These are phyloP conservation scores for Eupsittula cactorum DNA, from an alignment of 2,113 vertebrate genomes.

Conservation along the genomic window DNA sequence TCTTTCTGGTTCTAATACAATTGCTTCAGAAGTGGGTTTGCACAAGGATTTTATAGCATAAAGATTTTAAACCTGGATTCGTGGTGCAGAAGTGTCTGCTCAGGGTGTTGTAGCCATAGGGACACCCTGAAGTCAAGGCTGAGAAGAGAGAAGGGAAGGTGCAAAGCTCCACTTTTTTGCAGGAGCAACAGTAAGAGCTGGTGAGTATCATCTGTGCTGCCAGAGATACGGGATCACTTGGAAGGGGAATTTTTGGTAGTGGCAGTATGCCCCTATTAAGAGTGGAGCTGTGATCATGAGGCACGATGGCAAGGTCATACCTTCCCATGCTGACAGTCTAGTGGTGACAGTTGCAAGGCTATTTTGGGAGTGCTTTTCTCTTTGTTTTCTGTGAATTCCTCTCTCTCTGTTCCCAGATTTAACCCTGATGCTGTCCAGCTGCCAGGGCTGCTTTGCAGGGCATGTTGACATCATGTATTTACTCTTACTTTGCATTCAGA, in stretches of 20 bases:
- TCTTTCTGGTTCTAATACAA: not conserved
- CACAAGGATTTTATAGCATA: not conserved
- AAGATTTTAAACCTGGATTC: not conserved
- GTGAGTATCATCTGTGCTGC: not conserved
- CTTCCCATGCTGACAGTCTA: conserved; percentile 35
- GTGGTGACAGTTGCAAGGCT: conserved; percentile 76
- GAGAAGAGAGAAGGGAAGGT: not conserved
- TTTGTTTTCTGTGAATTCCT: conserved; percentile 68
- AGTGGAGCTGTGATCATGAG: conserved; percentile 20
- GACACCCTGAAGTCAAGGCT: fast-evolving
- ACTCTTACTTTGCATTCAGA: not conserved
- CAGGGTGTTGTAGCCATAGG: fast-evolving
- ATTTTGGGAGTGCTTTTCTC: conserved; percentile 73
- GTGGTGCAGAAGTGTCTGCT: fast-evolving
- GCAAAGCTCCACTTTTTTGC: not conserved
- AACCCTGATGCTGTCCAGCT: conserved; percentile 60
- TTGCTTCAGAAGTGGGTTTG: not conserved
- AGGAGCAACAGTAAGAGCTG: not conserved
- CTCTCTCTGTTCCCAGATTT: conserved; percentile 54
- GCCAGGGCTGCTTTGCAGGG: not conserved
- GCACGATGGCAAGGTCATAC: conserved; percentile 64
- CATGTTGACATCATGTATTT: not conserved
- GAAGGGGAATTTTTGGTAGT: conserved; percentile 1
- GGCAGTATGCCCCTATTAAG: not conserved
- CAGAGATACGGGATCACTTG: not conserved